These are phyloP conservation scores for Adelphocoris suturalis DNA, from an alignment of 2,888 invertebrate species.

Conservation along the genomic window DNA sequence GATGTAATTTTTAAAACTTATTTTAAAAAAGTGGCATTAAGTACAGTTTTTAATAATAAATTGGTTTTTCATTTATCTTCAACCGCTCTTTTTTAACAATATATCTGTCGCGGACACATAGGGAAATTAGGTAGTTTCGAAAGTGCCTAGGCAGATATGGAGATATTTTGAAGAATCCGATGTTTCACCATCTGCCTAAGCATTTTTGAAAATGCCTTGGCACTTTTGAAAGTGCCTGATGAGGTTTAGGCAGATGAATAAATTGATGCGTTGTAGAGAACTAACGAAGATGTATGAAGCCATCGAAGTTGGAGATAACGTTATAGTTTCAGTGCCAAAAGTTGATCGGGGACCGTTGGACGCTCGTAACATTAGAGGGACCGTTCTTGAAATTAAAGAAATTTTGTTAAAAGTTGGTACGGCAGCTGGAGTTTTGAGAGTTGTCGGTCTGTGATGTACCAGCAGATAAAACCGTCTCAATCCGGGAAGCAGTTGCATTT, in stretches of 20 bases:
- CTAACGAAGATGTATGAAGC: neutral
- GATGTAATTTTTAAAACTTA: no score
- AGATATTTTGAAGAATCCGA: constrained; percentile 38
- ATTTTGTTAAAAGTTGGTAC: neutral
- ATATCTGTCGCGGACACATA: neutral
- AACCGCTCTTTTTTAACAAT: no score
- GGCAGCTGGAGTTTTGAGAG: neutral
- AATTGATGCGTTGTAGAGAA: neutral
- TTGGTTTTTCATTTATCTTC: no score
- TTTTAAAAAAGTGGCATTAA: no score
- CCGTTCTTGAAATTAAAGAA: no score
- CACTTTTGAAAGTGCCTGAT: neutral
- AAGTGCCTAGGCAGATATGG: constrained; percentile 19
- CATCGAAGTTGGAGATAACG: neutral
- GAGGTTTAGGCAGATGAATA: neutral
- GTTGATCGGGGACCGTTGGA: neutral
- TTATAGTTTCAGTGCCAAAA: neutral
- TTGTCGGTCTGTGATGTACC: neutral
- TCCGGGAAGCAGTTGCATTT: constrained; percentile 8
- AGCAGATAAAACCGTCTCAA: constrained; percentile 7
- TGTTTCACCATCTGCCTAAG: constrained; percentile 35
- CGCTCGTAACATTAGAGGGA: no score
- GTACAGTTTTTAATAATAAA: no score
- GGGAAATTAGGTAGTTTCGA: constrained; percentile 12
- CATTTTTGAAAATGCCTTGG: constrained; percentile 8